Evolutionary conservation across 2,797 vertebrate genomes (phyloP).

Genomic region (Aeoliscus strigatus): DNA sequence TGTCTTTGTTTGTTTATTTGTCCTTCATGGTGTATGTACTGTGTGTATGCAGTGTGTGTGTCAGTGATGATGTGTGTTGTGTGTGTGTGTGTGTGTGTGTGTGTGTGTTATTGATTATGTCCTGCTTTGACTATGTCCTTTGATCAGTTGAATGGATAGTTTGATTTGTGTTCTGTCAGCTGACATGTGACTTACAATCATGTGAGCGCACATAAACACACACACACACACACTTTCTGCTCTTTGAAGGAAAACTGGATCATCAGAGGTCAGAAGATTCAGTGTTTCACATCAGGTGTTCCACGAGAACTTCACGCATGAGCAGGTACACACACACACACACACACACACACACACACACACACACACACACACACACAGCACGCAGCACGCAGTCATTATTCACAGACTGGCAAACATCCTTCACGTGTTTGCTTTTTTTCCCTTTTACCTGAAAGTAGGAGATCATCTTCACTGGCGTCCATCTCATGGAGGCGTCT

Average conservation of each 20-base stretch:
- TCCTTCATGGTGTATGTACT: too few relatives aligned
- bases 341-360: slow-evolving; percentile 1
- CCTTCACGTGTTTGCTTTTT: slow-evolving; percentile 15
- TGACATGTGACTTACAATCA: too few relatives aligned
- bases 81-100: too few relatives aligned
- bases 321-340: slow-evolving; percentile 7
- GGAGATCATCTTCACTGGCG: too few relatives aligned
- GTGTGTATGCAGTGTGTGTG: too few relatives aligned
- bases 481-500: too few relatives aligned
- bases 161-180: not conserved
- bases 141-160: not conserved
- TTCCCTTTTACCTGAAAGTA: too few relatives aligned
- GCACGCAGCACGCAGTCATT: slow-evolving; percentile 32
- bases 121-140: too few relatives aligned
- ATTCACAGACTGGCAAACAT: slow-evolving; percentile 50
- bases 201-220: slow-evolving; percentile 3
- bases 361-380: slow-evolving; percentile 17
- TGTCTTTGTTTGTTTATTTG: too few relatives aligned
- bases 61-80: too few relatives aligned
- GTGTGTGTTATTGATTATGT: too few relatives aligned
- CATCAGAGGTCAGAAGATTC: slow-evolving; percentile 14
- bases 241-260: not conserved
- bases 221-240: too few relatives aligned
- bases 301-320: slow-evolving; percentile 13
- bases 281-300: slow-evolving; percentile 36